Conservation (phyloP, 1,140 invertebrate species). For the Drosophila bifasciata region DNA sequence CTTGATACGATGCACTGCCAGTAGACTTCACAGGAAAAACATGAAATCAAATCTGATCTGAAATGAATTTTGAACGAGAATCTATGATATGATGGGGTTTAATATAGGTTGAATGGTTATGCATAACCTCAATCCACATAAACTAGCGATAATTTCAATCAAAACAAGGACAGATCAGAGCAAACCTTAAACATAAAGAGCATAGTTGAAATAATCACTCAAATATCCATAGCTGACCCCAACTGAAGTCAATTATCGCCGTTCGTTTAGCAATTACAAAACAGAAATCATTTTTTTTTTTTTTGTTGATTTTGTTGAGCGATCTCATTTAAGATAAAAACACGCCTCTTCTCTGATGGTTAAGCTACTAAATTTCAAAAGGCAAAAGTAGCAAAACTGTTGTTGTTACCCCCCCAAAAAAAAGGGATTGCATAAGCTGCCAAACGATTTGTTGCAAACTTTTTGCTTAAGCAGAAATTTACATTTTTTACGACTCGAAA, state of each 20-base stretch:
- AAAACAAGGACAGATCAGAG: neutral
- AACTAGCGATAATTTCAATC: neutral
- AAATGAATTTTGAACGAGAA: neutral
- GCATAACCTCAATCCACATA: no score
- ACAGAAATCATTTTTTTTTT: slow-evolving; percentile 30
- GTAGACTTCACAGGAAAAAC: neutral
- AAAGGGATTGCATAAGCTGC: slow-evolving; percentile 62
- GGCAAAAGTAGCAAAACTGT: slow-evolving; percentile 29
- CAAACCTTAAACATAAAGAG: neutral
- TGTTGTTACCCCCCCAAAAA: no score
- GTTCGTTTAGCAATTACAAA: slow-evolving; percentile 19
- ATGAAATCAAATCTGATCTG: no score
- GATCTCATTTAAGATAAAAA: slow-evolving; percentile 64
- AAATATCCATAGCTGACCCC: neutral
- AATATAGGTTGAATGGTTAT: no score
- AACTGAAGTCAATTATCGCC: slow-evolving; percentile 5
- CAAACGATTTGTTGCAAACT: slow-evolving; percentile 56
- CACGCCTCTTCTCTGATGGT: slow-evolving; percentile 40
- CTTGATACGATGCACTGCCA: no score
- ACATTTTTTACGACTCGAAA: slow-evolving; percentile 71
- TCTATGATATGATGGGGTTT: neutral
- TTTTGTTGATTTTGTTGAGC: slow-evolving; percentile 20
- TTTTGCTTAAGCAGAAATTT: slow-evolving; percentile 49
- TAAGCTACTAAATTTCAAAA: slow-evolving; percentile 26
- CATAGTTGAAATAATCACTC: neutral